Conservation (phyloP, 2,113 vertebrate species). For the Toxostoma redivivum region DNA sequence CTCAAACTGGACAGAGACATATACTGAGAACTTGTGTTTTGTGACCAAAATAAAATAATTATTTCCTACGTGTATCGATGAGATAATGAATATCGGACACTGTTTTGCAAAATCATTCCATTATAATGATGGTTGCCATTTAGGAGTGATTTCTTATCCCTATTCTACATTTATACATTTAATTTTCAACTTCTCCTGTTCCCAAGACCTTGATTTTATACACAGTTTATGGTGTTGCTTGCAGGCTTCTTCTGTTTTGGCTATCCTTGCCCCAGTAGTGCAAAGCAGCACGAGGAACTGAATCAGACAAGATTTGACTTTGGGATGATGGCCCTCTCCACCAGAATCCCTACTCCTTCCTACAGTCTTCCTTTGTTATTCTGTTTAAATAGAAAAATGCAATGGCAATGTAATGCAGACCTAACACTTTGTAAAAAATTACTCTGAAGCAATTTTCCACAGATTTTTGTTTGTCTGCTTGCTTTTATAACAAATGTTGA, state of each 20-base stretch:
- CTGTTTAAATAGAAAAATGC: neutral
- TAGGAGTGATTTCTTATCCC: neutral
- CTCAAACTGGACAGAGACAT: neutral
- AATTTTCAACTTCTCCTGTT: neutral
- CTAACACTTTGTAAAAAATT: neutral
- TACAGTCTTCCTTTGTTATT: neutral
- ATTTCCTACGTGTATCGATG: neutral
- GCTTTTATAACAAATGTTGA: neutral
- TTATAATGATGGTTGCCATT: neutral
- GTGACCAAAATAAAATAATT: neutral
- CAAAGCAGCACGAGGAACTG: neutral
- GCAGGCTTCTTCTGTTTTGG: neutral
- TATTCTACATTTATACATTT: neutral
- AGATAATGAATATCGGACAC: neutral
- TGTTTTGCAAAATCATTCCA: neutral
- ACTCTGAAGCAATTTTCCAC: neutral
- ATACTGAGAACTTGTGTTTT: neutral
- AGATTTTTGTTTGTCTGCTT: neutral
- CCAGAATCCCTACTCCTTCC: neutral
- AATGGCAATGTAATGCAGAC: neutral
- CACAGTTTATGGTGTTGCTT: neutral
- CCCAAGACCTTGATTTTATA: neutral
- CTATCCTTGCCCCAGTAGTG: neutral
- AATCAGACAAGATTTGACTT: neutral
- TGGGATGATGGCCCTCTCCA: neutral